Base-by-base conservation (phyloP, 2,888 invertebrate genomes). In the Dryobotodes eremita region DNA sequence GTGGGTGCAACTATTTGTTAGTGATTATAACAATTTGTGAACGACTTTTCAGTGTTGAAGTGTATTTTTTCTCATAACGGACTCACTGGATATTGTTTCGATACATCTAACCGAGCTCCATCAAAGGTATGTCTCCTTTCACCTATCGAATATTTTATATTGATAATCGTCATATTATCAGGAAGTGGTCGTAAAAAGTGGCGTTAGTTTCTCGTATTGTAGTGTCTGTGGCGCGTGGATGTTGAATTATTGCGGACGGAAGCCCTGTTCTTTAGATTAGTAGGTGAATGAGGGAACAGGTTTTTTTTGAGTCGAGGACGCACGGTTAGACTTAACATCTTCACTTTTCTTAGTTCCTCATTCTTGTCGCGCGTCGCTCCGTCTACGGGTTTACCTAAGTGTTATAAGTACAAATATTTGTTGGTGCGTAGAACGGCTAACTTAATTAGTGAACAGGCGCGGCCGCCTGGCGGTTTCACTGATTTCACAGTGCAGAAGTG, bases 71-170 rank as follows among this genome's bases (percentile, higher is more conserved):
- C 73, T 72, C 77, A 85, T 75, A 82, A 89, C 80, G 89, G 89
- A 91, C 91, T 90, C 82, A 88, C 84, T 91, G 86, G 91, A 92
- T 89, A 91, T 90, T 90, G 88, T 89, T 91, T 89, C 89, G 77
- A 82, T 84, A 84, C 86, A 82, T 88, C 84, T 86, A 87, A 86
- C 85, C 89, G 79, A 89, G 84, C 79, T 88, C 79, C 84, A 61
- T 92, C 92, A 84, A 94, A 96, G 96, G 96, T 97, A 96, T 95
- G 96, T 95, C 94, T 87, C 96, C 96, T 97, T 97, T 97, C 96
- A 97, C 96, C 94, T 92, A 95, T 92, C 92, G 92, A 93, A 95
- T 94, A 95, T 93, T 92, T 92, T 93, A 90, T 90, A 89, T 88
- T 90, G 89, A 87, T 93, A 92, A 91, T 93, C 88, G 87, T 87